Evolutionary conservation across 2,113 vertebrate species (phyloP).

Genomic region (Dromaius novaehollandiae): DNA sequence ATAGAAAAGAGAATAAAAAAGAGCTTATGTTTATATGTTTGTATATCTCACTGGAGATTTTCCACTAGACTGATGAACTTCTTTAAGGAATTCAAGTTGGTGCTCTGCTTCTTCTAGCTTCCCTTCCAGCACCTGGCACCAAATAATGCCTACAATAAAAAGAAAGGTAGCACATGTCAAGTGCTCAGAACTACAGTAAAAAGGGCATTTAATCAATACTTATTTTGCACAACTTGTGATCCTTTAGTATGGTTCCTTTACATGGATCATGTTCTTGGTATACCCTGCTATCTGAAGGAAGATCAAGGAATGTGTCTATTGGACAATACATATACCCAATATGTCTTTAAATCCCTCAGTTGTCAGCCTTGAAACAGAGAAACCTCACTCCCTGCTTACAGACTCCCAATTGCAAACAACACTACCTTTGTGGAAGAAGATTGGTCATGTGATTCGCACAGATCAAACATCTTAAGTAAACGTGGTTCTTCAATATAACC

Average conservation of each 20-base stretch:
- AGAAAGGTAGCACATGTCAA: background rate
- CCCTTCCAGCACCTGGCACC: constrained; percentile 74
- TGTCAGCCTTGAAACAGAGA: background rate
- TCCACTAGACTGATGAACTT: constrained; percentile 77
- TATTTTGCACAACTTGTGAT: background rate
- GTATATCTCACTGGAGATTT: constrained; percentile 71
- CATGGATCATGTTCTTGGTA: background rate
- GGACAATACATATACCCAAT: too few species aligned
- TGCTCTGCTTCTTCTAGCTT: constrained; percentile 75
- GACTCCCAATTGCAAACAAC: background rate
- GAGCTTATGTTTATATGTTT: background rate
- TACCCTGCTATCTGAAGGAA: background rate
- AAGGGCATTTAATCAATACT: background rate
- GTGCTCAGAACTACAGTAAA: background rate
- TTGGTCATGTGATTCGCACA: background rate
- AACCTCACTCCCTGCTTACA: background rate
- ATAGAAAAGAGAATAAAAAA: background rate
- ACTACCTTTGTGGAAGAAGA: background rate
- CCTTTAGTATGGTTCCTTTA: too few species aligned
- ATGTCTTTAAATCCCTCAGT: too few species aligned
- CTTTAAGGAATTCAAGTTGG: constrained; percentile 78
- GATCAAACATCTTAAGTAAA: background rate
- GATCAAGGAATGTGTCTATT: background rate
- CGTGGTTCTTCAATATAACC: background rate
- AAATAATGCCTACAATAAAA: constrained; percentile 69